phyloP scores from a whole-genome alignment of 2,797 vertebrate genomes.

The Syncerus caffer region DNA sequence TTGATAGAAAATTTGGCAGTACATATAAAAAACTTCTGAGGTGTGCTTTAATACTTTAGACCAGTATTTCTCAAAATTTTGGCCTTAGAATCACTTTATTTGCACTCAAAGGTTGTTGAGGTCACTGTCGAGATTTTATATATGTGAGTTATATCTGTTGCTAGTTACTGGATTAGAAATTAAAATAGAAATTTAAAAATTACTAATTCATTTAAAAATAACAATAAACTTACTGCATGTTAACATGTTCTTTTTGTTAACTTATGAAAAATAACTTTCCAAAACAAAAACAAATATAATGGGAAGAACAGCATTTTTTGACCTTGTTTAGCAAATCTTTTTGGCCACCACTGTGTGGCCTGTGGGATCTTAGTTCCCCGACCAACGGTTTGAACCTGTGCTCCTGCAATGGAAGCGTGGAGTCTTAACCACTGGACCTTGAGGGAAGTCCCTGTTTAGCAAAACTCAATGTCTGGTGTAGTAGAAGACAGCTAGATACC shows the following conservation, averaged over 20 bases:
- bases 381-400: not conserved
- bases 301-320: not conserved
- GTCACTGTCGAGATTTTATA: not conserved
- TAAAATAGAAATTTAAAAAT: not conserved
- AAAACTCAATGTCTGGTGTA: not conserved
- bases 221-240: not conserved
- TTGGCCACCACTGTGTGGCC: not conserved
- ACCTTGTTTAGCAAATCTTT: not conserved
- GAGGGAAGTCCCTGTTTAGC: not conserved
- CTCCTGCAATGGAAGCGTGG: not conserved
- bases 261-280: not conserved
- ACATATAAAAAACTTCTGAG: not conserved
- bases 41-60: slow-evolving; percentile 6
- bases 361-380: not conserved
- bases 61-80: not conserved
- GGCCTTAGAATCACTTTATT: not conserved
- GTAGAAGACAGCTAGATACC: not conserved
- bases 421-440: not conserved
- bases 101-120: not conserved
- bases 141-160: not conserved
- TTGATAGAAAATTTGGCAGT: not conserved
- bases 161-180: slow-evolving; percentile 14
- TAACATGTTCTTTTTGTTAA: not conserved
- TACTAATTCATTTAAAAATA: slow-evolving; percentile 17
- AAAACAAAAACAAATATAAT: not conserved